These are phyloP conservation scores for Bergia puertoricense DNA, from an alignment of 92 coral and sea anemone species.

Conservation along the genomic window DNA sequence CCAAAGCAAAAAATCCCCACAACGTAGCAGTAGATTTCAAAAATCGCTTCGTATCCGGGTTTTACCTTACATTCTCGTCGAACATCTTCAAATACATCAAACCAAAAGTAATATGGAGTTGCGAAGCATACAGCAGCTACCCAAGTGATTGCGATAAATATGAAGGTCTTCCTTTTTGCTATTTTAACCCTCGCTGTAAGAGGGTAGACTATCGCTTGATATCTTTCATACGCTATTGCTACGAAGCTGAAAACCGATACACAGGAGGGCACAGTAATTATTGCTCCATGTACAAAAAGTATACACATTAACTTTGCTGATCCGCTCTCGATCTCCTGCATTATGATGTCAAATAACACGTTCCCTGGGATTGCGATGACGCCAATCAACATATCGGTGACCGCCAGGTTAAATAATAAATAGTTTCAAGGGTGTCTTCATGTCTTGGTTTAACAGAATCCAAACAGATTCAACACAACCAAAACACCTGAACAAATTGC, in stretches of 20 bases:
- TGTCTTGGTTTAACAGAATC: conserved; percentile 7
- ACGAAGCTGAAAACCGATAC: not conserved
- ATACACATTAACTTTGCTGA: not conserved
- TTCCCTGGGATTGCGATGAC: not conserved
- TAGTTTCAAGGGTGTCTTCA: conserved; percentile 19
- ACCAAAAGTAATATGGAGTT: not conserved
- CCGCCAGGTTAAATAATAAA: conserved; percentile 1
- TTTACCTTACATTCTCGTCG: not conserved
- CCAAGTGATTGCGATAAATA: not conserved
- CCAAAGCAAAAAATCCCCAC: not conserved
- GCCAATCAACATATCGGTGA: not conserved
- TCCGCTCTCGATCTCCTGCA: not conserved
- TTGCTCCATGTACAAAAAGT: not conserved
- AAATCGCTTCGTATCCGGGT: not conserved
- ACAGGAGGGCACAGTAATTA: not conserved
- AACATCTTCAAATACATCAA: not conserved
- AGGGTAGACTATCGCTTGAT: conserved; percentile 14
- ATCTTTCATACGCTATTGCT: conserved; percentile 10
- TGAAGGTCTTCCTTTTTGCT: not conserved
- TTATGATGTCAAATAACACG: not conserved
- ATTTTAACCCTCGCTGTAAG: conserved; percentile 5
- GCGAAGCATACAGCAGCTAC: not conserved
- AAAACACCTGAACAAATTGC: not conserved
- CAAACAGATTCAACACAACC: not conserved
- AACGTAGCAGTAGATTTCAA: not conserved